Conservation (phyloP, 2,113 vertebrate species). For the Petrocephalus zakoni region DNA sequence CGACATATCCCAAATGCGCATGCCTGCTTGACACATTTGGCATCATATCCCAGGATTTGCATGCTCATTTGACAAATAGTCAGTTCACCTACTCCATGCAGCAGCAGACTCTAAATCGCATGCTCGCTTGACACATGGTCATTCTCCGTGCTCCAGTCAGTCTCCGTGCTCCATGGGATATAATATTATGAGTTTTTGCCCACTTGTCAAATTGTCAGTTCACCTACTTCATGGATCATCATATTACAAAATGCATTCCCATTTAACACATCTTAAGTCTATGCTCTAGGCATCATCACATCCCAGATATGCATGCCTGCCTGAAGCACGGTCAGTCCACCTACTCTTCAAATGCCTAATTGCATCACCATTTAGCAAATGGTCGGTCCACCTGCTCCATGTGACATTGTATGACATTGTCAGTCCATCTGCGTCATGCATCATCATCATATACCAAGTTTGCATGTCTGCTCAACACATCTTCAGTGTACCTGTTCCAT, state of each 20-base stretch:
- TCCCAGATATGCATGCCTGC: neutral
- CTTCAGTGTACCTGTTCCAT: too few species aligned
- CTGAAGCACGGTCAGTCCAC: neutral
- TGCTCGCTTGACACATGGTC: neutral
- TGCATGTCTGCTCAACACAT: too few species aligned
- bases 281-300: neutral
- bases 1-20: neutral
- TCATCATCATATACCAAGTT: too few species aligned
- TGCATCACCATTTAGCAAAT: neutral
- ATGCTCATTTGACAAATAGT: neutral
- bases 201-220: neutral
- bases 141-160: neutral
- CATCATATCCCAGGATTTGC: neutral
- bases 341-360: neutral
- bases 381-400: neutral
- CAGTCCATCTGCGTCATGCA: too few species aligned
- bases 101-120: neutral
- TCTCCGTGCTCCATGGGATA: neutral
- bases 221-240: neutral
- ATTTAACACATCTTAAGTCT: neutral
- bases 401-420: too few species aligned
- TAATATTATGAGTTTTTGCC: neutral
- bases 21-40: neutral
- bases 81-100: neutral
- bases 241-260: neutral